A percentile compares a stretch with the other conserved stretches of the same genome.
Evolutionary conservation across 2,797 vertebrate species (phyloP).

Genomic region (Bradypus variegatus): DNA sequence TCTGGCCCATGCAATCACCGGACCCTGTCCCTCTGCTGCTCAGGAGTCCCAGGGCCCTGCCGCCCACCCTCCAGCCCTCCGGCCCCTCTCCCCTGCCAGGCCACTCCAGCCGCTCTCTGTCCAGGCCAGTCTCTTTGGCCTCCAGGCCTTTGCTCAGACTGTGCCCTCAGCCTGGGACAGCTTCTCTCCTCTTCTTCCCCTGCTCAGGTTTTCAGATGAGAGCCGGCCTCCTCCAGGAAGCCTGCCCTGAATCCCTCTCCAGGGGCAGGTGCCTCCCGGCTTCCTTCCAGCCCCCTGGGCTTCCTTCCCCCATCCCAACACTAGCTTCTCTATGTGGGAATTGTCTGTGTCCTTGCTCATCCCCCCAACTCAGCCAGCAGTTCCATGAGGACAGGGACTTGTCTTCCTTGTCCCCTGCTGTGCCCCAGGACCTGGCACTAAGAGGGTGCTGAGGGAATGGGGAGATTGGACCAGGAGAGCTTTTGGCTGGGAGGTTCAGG

Average conservation of each 20-base stretch:
- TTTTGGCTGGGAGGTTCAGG: background rate
- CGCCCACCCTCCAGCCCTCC: background rate
- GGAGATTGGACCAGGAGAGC: background rate
- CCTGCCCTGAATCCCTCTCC: background rate
- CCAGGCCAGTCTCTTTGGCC: background rate
- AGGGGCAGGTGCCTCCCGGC: background rate
- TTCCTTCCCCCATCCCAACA: background rate
- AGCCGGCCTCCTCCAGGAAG: background rate
- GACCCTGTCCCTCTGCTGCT: background rate
- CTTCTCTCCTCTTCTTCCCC: background rate
- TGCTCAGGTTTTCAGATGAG: background rate
- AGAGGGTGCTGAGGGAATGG: background rate
- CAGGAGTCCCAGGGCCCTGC: background rate
- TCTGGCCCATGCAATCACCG: background rate
- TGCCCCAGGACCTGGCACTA: background rate
- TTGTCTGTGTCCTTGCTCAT: no score
- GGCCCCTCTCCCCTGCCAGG: background rate
- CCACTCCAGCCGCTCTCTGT: background rate
- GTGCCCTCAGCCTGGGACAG: background rate
- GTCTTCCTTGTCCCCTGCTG: background rate
- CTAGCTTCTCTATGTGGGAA: background rate
- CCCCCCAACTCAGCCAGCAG: no score
- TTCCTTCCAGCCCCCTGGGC: background rate
- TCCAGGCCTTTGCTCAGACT: background rate
- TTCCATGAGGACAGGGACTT: background rate